phyloP scores from a whole-genome alignment of 2,797 vertebrate species.

The Oceanodroma leucorhoa region DNA sequence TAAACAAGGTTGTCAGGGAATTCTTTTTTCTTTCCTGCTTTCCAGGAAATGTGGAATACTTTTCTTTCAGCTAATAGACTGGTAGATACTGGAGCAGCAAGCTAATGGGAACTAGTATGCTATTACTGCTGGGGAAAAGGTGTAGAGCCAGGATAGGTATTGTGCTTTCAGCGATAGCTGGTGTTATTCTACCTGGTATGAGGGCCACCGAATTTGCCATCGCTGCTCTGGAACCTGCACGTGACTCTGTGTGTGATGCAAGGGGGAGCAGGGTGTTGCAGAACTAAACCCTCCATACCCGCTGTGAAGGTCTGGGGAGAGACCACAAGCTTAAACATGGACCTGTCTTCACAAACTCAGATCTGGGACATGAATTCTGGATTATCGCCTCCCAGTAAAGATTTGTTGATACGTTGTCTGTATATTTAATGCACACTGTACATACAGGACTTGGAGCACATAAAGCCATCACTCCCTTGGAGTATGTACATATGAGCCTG shows the following conservation, averaged over 20 bases:
- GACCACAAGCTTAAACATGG: rapidly evolving
- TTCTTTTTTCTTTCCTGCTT: background rate
- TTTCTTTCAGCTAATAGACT: background rate
- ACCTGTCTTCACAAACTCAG: background rate
- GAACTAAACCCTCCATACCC: background rate
- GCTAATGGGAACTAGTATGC: background rate
- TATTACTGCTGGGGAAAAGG: background rate
- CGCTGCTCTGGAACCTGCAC: rapidly evolving
- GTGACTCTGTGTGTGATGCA: too few species aligned
- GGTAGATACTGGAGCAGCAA: background rate
- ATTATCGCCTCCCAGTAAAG: background rate
- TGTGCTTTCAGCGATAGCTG: background rate
- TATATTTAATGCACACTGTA: background rate
- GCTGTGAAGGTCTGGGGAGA: rapidly evolving
- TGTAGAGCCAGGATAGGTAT: background rate
- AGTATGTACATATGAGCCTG: background rate
- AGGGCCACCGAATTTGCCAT: background rate
- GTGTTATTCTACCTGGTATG: background rate
- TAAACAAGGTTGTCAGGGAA: background rate
- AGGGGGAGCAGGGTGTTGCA: background rate
- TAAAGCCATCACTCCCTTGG: background rate
- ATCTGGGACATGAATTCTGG: background rate
- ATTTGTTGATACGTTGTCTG: rapidly evolving
- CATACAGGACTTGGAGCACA: background rate
- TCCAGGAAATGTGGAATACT: background rate